These are phyloP conservation scores for Stenodera caucasica DNA, from an alignment of 2,888 invertebrate genomes.

Conservation along the genomic window DNA sequence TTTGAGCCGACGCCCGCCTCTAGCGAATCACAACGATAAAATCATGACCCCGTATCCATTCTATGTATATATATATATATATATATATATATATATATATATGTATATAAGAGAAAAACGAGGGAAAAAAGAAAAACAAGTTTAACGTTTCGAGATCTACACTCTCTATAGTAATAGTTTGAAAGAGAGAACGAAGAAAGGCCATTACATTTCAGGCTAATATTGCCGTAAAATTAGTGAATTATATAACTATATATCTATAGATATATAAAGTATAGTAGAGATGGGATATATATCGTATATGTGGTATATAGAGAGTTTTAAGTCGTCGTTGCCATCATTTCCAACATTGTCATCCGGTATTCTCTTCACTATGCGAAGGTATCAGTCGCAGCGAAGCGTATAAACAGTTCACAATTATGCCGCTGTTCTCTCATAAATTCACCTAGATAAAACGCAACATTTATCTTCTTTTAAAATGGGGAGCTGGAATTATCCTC, in stretches of 20 bases:
- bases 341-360: conserved; percentile 1
- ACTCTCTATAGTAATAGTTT: too few species aligned
- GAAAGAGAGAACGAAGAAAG: conserved; percentile 41
- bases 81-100: too few species aligned
- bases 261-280: conserved; percentile 1
- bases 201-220: conserved; percentile 44
- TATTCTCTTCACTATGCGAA: conserved; percentile 10
- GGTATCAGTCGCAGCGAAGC: conserved; percentile 41
- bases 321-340: neutral
- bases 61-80: too few species aligned
- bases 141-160: conserved; percentile 43
- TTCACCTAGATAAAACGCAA: conserved; percentile 54
- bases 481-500: conserved; percentile 51
- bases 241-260: conserved; percentile 32
- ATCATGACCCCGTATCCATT: conserved; percentile 40
- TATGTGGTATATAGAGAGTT: neutral
- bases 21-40: conserved; percentile 34
- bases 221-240: conserved; percentile 45
- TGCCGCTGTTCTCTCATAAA: conserved; percentile 54
- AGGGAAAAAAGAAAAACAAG: conserved; percentile 47
- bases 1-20: conserved; percentile 42
- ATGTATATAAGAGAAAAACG: too few species aligned
- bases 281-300: neutral
- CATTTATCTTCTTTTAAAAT: conserved; percentile 56
- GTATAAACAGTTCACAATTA: conserved; percentile 54